These are phyloP conservation scores for Troides aeacus DNA, from an alignment of 2,888 invertebrate species.

Conservation along the genomic window DNA sequence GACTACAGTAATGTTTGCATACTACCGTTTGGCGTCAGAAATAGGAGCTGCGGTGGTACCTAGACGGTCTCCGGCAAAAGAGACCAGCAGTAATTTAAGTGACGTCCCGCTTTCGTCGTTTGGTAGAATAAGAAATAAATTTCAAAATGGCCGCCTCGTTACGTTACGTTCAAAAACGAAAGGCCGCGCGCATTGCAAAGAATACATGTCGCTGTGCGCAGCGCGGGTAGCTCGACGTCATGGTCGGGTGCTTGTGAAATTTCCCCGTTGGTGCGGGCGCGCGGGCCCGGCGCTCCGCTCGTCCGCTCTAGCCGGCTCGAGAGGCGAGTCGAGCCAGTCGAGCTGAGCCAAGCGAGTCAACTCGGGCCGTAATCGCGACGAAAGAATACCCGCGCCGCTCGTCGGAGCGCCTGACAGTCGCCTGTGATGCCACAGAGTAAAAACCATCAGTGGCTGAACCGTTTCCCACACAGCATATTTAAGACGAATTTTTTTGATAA, in stretches of 20 bases:
- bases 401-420: slow-evolving; percentile 39
- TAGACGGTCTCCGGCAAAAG: no score
- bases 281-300: slow-evolving; percentile 29
- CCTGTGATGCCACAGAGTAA: slow-evolving; percentile 40
- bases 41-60: no score
- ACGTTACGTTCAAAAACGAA: slow-evolving; percentile 42
- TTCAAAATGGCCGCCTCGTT: slow-evolving; percentile 38
- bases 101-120: background rate
- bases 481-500: background rate
- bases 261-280: slow-evolving; percentile 44
- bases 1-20: no score
- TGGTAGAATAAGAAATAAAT: slow-evolving; percentile 16
- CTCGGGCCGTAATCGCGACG: slow-evolving; percentile 35
- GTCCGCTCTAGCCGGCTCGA: slow-evolving; percentile 35
- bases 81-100: no score
- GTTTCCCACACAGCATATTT: background rate
- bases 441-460: slow-evolving; percentile 13
- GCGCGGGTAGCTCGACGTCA: slow-evolving; percentile 47
- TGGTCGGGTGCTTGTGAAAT: slow-evolving; percentile 59
- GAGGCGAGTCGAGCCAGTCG: slow-evolving; percentile 34
- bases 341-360: slow-evolving; percentile 30
- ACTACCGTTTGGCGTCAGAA: no score
- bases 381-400: slow-evolving; percentile 42
- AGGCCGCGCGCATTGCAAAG: slow-evolving; percentile 41
- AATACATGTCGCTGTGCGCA: slow-evolving; percentile 38